Evolutionary conservation across 2,888 invertebrate species (phyloP), one percentile per base, ranked within the genome.

Genomic region (Dolomedes plantarius): DNA sequence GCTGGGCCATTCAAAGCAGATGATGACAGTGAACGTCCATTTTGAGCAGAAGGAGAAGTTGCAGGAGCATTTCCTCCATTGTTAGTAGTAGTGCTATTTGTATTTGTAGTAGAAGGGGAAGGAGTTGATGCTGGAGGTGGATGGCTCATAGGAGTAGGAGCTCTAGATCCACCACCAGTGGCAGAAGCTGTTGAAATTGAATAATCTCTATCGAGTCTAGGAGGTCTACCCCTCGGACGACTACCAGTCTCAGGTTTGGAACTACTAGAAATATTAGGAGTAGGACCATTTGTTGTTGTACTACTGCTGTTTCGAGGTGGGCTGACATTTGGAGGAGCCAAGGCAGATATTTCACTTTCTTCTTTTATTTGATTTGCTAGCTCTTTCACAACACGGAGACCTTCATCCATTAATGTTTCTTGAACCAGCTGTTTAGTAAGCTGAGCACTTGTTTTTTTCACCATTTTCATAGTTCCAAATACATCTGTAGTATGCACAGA

Each of bases 361-460:
- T 89, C 89, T 83, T 89, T 89, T 75, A 89, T 89, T 83, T 89
- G 89, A 71, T 89, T 89, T 69, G 89, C 88, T 41, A 89, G 87
- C 83, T 90, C 90, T 88, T 90, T 90, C 32, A 92, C 92, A 74
- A 92, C 92, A 69, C 92, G 90, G 73, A 92, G 90, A 13, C 92
- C 92, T 89, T 92, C 92, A 87, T 92, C 92, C 89, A 92, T 91
- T 28, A 92, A 90, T 13, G 92, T 91, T 81, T 92, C 91, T 83
- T 91, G 90, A 79, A 91, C 90, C 88, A 91, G 87, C 89, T 91
- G 90, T 82, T 89, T 90, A 64, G 89, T 89, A 39, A 90, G 86
- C 81, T 89, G 90, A 46, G 80, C 85, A 77, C 83, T 88, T 13
- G 85, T 81, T 50, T 88, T 88, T 72, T 88, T 88, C 11, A 86